Evolutionary conservation across 2,888 invertebrate genomes (phyloP).

Genomic region (Linyphia triangularis): DNA sequence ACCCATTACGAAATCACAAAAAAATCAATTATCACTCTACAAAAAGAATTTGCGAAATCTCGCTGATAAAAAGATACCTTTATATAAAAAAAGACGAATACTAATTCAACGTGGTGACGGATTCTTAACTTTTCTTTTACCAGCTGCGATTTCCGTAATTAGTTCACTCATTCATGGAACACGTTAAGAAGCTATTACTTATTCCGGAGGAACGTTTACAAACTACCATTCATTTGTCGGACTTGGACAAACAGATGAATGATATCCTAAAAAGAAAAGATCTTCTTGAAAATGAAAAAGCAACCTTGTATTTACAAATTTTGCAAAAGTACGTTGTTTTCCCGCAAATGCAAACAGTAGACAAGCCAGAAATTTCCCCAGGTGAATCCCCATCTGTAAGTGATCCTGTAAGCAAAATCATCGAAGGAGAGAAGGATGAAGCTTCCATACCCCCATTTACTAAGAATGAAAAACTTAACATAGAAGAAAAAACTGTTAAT

Average conservation of each 20-base stretch:
- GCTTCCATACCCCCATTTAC: too few relatives aligned
- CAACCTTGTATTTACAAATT: not conserved
- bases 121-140: conserved; percentile 34
- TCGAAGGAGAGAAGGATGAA: too few relatives aligned
- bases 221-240: not conserved
- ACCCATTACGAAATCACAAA: not conserved
- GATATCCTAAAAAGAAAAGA: not conserved
- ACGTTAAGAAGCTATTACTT: not conserved
- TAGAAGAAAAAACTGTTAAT: too few relatives aligned
- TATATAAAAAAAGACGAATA: conserved; percentile 31
- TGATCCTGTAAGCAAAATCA: too few relatives aligned
- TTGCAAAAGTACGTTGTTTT: not conserved
- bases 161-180: conserved; percentile 18
- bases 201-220: not conserved
- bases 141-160: conserved; percentile 2
- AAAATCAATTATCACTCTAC: not conserved
- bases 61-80: conserved; percentile 5
- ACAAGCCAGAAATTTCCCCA: too few relatives aligned
- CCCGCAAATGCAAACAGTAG: too few relatives aligned
- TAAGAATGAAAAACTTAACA: too few relatives aligned
- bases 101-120: conserved; percentile 27
- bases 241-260: not conserved
- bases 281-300: not conserved
- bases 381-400: too few relatives aligned
- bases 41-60: conserved; percentile 32